Base-by-base conservation (phyloP, 2,113 vertebrate species). In the Apodemus sylvaticus region DNA sequence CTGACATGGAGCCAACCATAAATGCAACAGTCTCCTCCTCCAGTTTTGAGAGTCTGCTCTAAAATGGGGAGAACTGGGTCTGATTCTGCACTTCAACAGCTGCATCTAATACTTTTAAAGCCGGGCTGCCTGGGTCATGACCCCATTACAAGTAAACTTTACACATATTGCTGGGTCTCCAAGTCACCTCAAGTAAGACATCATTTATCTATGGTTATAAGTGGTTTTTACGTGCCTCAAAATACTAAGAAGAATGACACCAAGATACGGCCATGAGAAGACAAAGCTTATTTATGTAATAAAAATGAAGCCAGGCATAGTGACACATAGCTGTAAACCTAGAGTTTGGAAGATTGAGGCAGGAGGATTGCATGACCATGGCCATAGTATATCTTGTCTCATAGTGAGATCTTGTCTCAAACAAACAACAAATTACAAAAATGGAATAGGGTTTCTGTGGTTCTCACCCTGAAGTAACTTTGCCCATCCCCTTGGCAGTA, bases 11-110 rank as follows among this genome's bases (percentile, higher is more conserved):
- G 48, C 1, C 82, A 70, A 90, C 76, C 73, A 9, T 68, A 86
- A 94, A 89, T 19, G 45, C 11, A 39, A 11, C 2, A 7, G 14
- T 92, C 31, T 53, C 53, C 51, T 0, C 48, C 58, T 76, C 55
- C 19, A 66, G 17, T 22, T 74, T 82, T 83, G 66, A 94, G 48
- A 96, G 73, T 81, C 48, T 45, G 39, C 55, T 10, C n/a, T 45
- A n/a, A 58, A 42, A 19, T 31, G 24, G 31, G 39, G 51, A 92
- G 53, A 83, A 62, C 1, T 2, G 5, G 81, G 68, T 51, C 62
- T 31, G n/a, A 94, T 51, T 6, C 64, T 78, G 12, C 19, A 79
- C 78, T 96, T 92, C 20, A 53, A 48, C 26, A 36, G 17, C 45
- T 85, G 24, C 53, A 16, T 36, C n/a, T 68, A 78, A n/a, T 78